A percentile compares a stretch with the other conserved stretches of the same genome.
Conservation (phyloP, 2,888 invertebrate genomes). For the Druceiella hillmani region DNA sequence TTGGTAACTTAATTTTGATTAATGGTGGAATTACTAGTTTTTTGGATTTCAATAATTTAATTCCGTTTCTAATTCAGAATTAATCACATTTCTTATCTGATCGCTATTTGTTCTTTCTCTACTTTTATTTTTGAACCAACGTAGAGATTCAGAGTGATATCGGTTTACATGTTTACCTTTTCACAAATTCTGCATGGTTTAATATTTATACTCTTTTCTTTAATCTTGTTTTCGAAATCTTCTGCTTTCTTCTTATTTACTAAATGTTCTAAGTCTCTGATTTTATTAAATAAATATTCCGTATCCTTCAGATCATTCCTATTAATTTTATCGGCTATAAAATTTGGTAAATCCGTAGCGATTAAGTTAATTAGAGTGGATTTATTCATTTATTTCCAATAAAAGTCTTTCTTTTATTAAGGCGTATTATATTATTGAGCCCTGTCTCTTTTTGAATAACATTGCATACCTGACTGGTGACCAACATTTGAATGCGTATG, state of each 20-base stretch:
- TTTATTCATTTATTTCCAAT: no score
- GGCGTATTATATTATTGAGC: no score
- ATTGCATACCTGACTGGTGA: no score
- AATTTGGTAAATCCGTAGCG: no score
- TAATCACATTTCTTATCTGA: neutral
- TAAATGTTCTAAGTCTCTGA: neutral
- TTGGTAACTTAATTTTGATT: neutral
- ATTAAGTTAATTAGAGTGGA: no score
- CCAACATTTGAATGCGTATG: no score
- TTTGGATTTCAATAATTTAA: neutral
- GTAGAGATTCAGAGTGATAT: neutral
- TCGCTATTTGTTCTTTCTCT: neutral
- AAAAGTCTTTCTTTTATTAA: no score
- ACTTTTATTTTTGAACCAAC: neutral
- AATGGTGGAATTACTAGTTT: conserved; percentile 1
- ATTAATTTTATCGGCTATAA: no score
- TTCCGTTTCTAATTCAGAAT: neutral
- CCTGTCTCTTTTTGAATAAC: no score
- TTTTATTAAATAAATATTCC: no score
- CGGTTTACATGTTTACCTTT: neutral
- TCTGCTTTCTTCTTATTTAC: neutral
- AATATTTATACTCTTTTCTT: neutral
- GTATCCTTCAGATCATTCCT: no score
- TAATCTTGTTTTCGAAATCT: neutral
- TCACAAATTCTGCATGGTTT: neutral